These are phyloP conservation scores for Caenorhabditis virilis DNA, from an alignment of 2,888 invertebrate species.

Conservation along the genomic window DNA sequence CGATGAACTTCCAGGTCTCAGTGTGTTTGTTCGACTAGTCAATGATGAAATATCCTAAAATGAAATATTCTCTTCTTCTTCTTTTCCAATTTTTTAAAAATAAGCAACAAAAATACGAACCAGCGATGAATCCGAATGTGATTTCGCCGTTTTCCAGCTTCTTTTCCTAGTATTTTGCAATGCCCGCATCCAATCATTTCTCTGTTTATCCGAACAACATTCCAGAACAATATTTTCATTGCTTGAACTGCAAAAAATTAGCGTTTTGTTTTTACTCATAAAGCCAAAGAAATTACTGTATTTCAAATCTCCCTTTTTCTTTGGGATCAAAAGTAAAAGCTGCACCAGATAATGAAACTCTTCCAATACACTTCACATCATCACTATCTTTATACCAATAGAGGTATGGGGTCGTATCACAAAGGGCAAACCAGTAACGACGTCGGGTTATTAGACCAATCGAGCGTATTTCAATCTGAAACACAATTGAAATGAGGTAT, in stretches of 20 bases:
- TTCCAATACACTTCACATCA: conserved; percentile 58
- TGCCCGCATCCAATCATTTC: conserved; percentile 60
- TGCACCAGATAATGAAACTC: conserved; percentile 57
- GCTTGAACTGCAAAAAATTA: conserved; percentile 46
- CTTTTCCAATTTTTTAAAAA: not conserved
- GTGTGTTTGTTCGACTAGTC: conserved; percentile 12
- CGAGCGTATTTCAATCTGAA: conserved; percentile 49
- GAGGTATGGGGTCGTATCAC: conserved; percentile 57
- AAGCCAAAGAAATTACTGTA: conserved; percentile 48
- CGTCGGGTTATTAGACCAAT: conserved; percentile 50
- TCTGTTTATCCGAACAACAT: conserved; percentile 46
- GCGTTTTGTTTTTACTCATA: not conserved
- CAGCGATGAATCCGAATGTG: conserved; percentile 22
- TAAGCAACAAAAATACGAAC: too few species aligned
- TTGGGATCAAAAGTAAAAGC: conserved; percentile 64
- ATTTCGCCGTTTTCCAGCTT: conserved; percentile 36
- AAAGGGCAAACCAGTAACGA: conserved; percentile 62
- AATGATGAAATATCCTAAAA: conserved; percentile 37
- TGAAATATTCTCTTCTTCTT: not conserved
- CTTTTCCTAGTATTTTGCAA: conserved; percentile 52
- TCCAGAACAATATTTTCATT: conserved; percentile 57
- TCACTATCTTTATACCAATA: conserved; percentile 61
- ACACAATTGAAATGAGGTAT: too few species aligned
- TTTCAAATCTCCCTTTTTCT: conserved; percentile 62
- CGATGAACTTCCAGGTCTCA: conserved; percentile 10